Evolutionary conservation across 2,113 vertebrate genomes (phyloP).

Genomic region (Lichenostomus cassidix): DNA sequence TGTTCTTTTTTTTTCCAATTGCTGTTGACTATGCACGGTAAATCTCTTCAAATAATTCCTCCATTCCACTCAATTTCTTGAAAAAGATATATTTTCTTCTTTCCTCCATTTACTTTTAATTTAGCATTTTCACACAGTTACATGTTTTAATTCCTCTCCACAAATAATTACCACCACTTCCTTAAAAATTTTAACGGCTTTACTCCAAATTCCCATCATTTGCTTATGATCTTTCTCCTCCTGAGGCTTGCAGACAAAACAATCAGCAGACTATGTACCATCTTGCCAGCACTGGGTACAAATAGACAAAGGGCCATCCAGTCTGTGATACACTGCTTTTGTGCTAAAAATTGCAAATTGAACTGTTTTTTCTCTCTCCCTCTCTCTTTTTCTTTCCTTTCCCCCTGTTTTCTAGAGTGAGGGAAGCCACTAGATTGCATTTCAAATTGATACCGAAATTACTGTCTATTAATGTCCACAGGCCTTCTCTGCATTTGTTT

Average conservation of each 20-base stretch:
- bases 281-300: accelerated
- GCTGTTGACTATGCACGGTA: neutral
- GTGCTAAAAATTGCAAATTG: neutral
- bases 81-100: neutral
- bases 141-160: neutral
- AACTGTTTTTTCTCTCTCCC: no score
- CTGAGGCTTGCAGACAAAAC: neutral
- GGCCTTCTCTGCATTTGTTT: neutral
- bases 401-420: neutral
- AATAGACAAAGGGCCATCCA: neutral
- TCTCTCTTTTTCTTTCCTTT: accelerated
- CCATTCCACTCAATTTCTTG: neutral
- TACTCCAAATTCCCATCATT: neutral
- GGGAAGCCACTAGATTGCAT: neutral
- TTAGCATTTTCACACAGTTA: neutral
- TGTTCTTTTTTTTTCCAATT: neutral
- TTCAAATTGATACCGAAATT: neutral
- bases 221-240: neutral
- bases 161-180: neutral
- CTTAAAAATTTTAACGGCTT: neutral
- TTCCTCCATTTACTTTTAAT: neutral
- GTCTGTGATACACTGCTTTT: neutral
- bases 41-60: neutral
- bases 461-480: accelerated
- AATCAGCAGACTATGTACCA: neutral